Evolutionary conservation across 2,888 invertebrate genomes (phyloP), one percentile per base, ranked within the genome.

Genomic region (Pediacus dermestoides): DNA sequence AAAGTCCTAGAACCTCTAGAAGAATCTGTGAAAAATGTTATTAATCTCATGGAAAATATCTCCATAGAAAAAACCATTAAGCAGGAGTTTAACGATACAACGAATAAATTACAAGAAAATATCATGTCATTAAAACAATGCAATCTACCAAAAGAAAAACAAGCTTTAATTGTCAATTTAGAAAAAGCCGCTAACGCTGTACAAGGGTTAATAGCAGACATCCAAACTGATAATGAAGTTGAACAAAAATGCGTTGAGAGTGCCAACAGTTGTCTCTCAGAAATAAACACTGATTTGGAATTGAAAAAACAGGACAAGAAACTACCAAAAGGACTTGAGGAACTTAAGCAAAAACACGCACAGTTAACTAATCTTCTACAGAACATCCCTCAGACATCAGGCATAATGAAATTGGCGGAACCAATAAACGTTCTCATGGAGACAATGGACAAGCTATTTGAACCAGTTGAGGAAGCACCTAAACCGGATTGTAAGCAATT

Each of bases 21-120:
- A 46, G 62, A 67, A 48, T 60, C 63, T 2, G 57, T 60, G 7
- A 68, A 68, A 36, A 69, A 69, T 45, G 65, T 63, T 2, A 60
- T 69, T 3, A 68, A 68, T 50, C 42, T 68, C 22, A 53, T 67
- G 33, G 69, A 68, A 47, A 57, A 58, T 18, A 61, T 67, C 30
- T 57, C 61, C 4, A 21, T 42, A 7, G 48, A 52, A 22, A 46
- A 48, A 22, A 52, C 52, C 21, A 47, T 48, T 30, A 52, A 53
- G 35, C 35, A 48, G 3, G 48, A 42, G 32, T 36, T 53, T 2
- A 40, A 39, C 16, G 37, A 33, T 25, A 39, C 44, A 2, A 11
- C 54, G 2, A 44, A 38, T 23, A 38, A 37, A 4, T 26, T 51
- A 2, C 34, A 41, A 22, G 32, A 43, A 11, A 37, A 36, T 11